Evolutionary conservation across 2,797 vertebrate species (phyloP), one percentile per base, ranked within the genome.

Genomic region (Sebastes matsubarae): DNA sequence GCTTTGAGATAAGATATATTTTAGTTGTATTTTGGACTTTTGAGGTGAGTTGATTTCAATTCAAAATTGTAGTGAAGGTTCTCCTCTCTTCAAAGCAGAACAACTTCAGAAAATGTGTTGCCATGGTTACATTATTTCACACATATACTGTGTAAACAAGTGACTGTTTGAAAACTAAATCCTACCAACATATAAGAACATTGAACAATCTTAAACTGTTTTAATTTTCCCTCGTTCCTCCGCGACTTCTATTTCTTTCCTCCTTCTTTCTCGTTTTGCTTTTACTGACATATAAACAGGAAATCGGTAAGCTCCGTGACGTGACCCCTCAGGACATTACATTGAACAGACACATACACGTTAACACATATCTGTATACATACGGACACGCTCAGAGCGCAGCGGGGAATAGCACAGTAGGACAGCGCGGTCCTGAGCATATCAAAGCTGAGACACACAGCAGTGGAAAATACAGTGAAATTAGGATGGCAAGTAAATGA

Each of bases 391-490:
- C n/a, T 38, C 27, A n/a, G 6, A 58, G 25, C 5, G 50, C 63
- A 57, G 71, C 55, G 25, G 34, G 63, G 54, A 12, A 20, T 8
- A 42, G 5, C 10, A 9, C 60, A 24, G 34, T 6, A 9, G 54
- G 57, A 70, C 65, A 8, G 10, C 14, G 1, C 13, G 8, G 36
- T 76, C 57, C 61, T 38, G 38, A 22, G 55, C n/a, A 71, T 20
- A 65, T 84, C 84, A 75, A 61, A 75, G 58, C 58, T 0, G 22
- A 34, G 63, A 82, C 58, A 22, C 74, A 55, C 22, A 72, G 20
- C 24, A 11, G 72, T n/a, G 59, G 36, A 46, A 29, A 59, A 57
- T 20, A 16, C 13, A 34, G n/a, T 42, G 52, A 71, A 75, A 78
- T 54, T 8, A 72, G 69, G 63, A 32, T 54, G 68, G 29, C 63